Conservation (phyloP, 2,888 invertebrate genomes). For the Craniophora ligustri region DNA sequence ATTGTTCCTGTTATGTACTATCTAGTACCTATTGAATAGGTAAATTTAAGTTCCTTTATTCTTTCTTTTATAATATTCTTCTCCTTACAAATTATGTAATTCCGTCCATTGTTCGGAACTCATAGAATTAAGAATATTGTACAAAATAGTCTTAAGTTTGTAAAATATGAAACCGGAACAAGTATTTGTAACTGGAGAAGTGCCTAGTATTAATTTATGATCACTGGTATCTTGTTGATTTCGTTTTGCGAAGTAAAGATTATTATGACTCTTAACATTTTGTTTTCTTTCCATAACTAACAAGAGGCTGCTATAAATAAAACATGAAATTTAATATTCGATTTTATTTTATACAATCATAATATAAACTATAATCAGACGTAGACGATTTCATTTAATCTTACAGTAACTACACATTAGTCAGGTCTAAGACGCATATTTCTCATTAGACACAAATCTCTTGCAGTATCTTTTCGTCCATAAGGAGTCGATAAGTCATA, state of each 20-base stretch:
- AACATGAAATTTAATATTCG: background rate
- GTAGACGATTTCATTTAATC: constrained; percentile 4
- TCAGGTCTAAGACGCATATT: constrained; percentile 92
- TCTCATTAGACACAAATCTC: constrained; percentile 95
- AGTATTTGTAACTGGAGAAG: constrained; percentile 47
- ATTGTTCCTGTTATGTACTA: too few species aligned
- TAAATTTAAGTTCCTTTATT: constrained; percentile 9
- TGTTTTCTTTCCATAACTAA: constrained; percentile 40
- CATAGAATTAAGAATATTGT: constrained; percentile 52
- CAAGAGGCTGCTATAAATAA: constrained; percentile 12
- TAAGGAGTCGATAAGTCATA: constrained; percentile 93
- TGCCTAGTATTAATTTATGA: constrained; percentile 72
- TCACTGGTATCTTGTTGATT: constrained; percentile 72
- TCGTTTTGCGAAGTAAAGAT: constrained; percentile 72
- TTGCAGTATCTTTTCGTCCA: constrained; percentile 95
- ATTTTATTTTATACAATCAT: constrained; percentile 41
- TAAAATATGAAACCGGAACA: constrained; percentile 55
- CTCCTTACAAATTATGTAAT: constrained; percentile 4
- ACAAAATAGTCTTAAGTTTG: constrained; percentile 57
- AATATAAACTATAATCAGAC: constrained; percentile 11
- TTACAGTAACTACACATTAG: constrained; percentile 52
- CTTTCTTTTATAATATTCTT: background rate
- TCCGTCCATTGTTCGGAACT: constrained; percentile 31
- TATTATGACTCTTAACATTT: constrained; percentile 53
- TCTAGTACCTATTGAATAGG: background rate